Evolutionary conservation across 2,888 invertebrate species (phyloP), one percentile per base, ranked within the genome.

Genomic region (Prosapia bicincta): DNA sequence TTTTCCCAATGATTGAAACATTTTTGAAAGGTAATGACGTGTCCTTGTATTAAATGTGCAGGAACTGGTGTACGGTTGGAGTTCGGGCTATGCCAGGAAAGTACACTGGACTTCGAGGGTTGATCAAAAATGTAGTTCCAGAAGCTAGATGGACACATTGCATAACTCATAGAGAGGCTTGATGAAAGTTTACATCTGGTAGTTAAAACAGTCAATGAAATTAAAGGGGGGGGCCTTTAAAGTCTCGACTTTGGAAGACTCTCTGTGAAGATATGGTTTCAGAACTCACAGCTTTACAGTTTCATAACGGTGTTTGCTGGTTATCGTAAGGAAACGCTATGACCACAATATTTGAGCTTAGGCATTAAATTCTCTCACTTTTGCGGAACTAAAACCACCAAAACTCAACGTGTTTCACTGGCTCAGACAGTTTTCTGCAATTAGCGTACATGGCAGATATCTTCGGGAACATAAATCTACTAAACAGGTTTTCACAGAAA

Each of bases 271-370:
- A 69, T 23, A 30, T 69, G 32, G 69, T 23, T 23, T 66, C 66
- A 66, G 66, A 66, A 66, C 66, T n/a, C n/a, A 66, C 66, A n/a
- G n/a, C n/a, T n/a, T n/a, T n/a, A n/a, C n/a, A n/a, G n/a, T n/a
- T n/a, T n/a, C n/a, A n/a, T n/a, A 66, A 23, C 24, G n/a, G n/a
- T n/a, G n/a, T n/a, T n/a, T n/a, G n/a, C n/a, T n/a, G n/a, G n/a
- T n/a, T n/a, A n/a, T n/a, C n/a, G n/a, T n/a, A n/a, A n/a, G n/a
- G n/a, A n/a, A n/a, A n/a, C n/a, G n/a, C 68, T 25, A 25, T 68
- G 68, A 68, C 68, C 26, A 68, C 26, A 68, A 68, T 68, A 68
- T 68, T 68, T 68, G 68, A 68, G 24, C 68, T 68, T n/a, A 25
- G 68, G 26, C 26, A 68, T 68, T 25, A 68, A 68, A 26, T 68